phyloP scores from a whole-genome alignment of 1,140 invertebrate species.

The Lithobius niger region DNA sequence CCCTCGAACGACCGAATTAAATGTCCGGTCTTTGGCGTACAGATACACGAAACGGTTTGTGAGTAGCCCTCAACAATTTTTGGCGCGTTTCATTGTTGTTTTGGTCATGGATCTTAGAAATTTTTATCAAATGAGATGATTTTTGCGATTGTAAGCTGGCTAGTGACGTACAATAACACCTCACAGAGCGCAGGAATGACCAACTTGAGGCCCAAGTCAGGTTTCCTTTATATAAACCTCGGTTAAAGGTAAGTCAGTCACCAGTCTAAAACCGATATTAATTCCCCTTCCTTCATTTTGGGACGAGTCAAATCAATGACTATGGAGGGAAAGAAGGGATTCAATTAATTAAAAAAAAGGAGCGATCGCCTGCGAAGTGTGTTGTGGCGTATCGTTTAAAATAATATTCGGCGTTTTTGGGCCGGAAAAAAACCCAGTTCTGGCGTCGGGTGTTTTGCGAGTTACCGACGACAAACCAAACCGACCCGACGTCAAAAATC shows the following conservation, averaged over 20 bases:
- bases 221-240: neutral
- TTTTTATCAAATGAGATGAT: neutral
- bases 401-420: no score
- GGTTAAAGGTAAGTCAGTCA: neutral
- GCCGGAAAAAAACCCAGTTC: no score
- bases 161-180: neutral
- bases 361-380: no score
- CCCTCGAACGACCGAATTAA: no score
- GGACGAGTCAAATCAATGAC: neutral
- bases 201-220: neutral
- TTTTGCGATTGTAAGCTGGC: neutral
- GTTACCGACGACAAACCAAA: no score
- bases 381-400: no score
- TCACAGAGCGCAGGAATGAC: neutral
- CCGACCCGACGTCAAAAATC: no score
- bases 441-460: no score
- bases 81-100: slow-evolving; percentile 10
- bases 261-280: no score
- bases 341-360: no score
- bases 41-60: neutral
- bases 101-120: neutral
- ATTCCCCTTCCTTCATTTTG: neutral
- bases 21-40: no score
- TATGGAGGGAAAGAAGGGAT: neutral
- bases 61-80: slow-evolving; percentile 4